Evolutionary conservation across 2,888 invertebrate species (phyloP), one percentile per base, ranked within the genome.

Genomic region (Drosophila anomalata): DNA sequence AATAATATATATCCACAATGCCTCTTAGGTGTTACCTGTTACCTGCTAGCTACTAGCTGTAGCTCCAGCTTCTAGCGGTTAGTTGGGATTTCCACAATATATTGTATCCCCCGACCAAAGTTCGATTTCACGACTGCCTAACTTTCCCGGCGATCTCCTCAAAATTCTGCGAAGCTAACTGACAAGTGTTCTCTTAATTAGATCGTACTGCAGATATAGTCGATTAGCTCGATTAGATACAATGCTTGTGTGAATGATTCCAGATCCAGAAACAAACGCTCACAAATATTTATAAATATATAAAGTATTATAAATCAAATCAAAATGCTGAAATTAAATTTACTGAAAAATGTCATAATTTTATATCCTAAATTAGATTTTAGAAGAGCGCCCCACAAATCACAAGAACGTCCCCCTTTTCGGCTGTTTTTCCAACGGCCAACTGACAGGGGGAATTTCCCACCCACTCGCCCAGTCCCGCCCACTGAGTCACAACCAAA

Each of bases 371-470:
- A 22, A 22, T 22, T 22, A 22, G 22, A 22, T 22, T 22, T 22
- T 4, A 22, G 22, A 22, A 22, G 4, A 22, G 22, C 22, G 3
- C 22, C 22, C 11, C 6, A 2, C 14, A 11, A 33, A 29, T 31
- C 17, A 42, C 17, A 6, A 22, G 11, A 29, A 9, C 20, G 36
- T 14, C 54, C 20, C 0, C 14, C 12, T 24, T 22, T 41, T 51
- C 9, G 8, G 41, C 17, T 22, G 36, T 42, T 61, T 61, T 31
- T 17, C 47, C 17, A 47, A 14, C 11, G 44, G 0, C 46, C 12
- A 8, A 8, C 46, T 57, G 5, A 0, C 17, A 14, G n/a, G 56
- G 54, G 60, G 46, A 60, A 36, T 55, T 60, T 60, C 65, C 54
- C 54, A 20, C 24, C 47, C 31, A 39, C 44, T 46, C 20, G 31